Conservation (phyloP, 1,140 invertebrate genomes). For the Hesperophylax magnus region DNA sequence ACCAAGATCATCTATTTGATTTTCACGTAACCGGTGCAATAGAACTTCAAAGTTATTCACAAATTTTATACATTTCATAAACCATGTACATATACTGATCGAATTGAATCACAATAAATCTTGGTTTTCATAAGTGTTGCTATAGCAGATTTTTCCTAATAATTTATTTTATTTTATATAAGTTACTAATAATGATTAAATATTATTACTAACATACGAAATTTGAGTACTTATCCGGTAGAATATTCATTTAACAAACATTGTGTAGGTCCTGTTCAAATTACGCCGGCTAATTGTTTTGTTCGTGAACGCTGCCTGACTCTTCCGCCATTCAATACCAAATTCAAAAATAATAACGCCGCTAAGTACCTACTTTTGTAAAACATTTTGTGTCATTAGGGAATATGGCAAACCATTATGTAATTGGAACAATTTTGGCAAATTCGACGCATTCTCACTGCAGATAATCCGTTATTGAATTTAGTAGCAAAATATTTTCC, state of each 20-base stretch:
- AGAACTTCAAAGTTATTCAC: too few relatives aligned
- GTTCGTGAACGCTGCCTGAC: background rate
- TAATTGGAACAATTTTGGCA: conserved; percentile 17
- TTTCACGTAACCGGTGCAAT: too few relatives aligned
- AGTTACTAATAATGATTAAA: too few relatives aligned
- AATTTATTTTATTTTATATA: too few relatives aligned
- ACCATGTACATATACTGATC: too few relatives aligned
- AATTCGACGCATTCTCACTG: background rate
- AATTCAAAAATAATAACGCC: conserved; percentile 3
- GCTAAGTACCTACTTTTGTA: background rate
- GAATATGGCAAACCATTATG: conserved; percentile 19
- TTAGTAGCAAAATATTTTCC: conserved; percentile 1
- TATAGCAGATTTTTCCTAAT: too few relatives aligned
- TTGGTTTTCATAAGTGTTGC: too few relatives aligned
- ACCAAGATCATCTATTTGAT: too few relatives aligned
- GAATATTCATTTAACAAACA: background rate
- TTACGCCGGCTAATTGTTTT: background rate
- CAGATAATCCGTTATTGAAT: conserved; percentile 10
- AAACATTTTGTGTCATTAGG: conserved; percentile 21
- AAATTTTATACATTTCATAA: too few relatives aligned
- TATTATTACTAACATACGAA: background rate
- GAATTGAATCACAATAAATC: too few relatives aligned
- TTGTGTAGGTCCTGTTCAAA: background rate
- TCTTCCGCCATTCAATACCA: background rate
- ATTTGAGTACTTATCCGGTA: background rate